Evolutionary conservation across 2,797 vertebrate species (phyloP), one percentile per base, ranked within the genome.

Genomic region (Ctenopoma kingsleyae): DNA sequence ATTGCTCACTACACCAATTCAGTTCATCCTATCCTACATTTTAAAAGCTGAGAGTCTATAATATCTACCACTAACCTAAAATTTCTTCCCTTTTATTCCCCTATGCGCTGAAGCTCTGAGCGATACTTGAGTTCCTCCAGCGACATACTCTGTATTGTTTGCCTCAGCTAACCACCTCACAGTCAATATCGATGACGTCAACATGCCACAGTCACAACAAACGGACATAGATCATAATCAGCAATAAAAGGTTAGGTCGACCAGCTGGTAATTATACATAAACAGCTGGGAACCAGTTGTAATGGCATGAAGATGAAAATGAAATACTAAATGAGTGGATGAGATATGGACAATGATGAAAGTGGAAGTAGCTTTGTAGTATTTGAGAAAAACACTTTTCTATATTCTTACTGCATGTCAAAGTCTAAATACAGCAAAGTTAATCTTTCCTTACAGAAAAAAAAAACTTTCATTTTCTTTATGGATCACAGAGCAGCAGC

Each of bases 101-200:
- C 50, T 56, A 8, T 61, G 23, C 7, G 8, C 30, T 32, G 30
- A 32, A 1, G 17, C 74, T 71, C 61, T 35, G 61, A 83, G 80
- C 65, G 76, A 84, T 74, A 74, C 59, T 63, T 54, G 52, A 15
- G 8, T 35, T 80, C 71, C 66, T 76, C 61, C 62, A 69, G 54
- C 57, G 50, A 86, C 62, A 23, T 49, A 65, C 66, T 68, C 60
- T 47, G 69, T 52, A 81, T 86, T 72, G 70, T 83, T 66, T 76
- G 66, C 65, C 41, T 76, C 75, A 82, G 51, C 78, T 84, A 75
- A 78, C 68, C 76, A 40, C 74, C 73, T 78, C 65, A 61, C 77
- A 78, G 70, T 76, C 64, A 63, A 69, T 32, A 64, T 78, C 51
- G 32, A 43, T 88, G 84, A 91, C 72, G 72, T 87, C 79, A 81